Evolutionary conservation across 2,113 vertebrate genomes (phyloP).

Genomic region (Chloebia gouldiae): DNA sequence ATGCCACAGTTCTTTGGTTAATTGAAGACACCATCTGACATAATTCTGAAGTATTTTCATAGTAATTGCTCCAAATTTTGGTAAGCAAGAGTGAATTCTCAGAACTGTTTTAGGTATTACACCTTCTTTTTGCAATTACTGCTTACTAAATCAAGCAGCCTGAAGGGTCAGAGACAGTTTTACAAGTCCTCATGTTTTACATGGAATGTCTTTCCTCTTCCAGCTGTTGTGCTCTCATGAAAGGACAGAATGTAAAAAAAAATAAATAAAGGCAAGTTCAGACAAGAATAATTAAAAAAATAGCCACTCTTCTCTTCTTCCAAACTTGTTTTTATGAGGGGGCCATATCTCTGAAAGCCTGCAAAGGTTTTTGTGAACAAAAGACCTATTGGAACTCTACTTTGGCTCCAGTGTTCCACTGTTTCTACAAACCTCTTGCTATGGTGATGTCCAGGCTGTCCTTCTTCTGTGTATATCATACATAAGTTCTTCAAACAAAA

Average conservation of each 20-base stretch:
- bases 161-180: background rate
- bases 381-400: background rate
- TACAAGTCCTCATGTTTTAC: background rate
- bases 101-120: background rate
- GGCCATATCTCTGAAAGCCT: background rate
- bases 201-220: background rate
- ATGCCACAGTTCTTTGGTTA: background rate
- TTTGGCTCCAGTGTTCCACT: background rate
- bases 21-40: background rate
- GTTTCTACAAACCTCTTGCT: background rate
- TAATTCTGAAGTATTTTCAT: background rate
- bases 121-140: background rate
- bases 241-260: background rate
- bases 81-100: background rate
- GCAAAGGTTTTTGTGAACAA: background rate
- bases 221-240: background rate
- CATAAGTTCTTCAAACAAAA: background rate
- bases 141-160: background rate
- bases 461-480: background rate
- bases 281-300: background rate
- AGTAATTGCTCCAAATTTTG: background rate
- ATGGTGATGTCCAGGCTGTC: background rate
- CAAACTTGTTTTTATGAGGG: background rate
- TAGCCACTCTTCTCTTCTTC: background rate
- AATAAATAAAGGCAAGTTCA: background rate